These are phyloP conservation scores for Carollia perspicillata DNA, from an alignment of 2,113 vertebrate genomes.

Conservation along the genomic window DNA sequence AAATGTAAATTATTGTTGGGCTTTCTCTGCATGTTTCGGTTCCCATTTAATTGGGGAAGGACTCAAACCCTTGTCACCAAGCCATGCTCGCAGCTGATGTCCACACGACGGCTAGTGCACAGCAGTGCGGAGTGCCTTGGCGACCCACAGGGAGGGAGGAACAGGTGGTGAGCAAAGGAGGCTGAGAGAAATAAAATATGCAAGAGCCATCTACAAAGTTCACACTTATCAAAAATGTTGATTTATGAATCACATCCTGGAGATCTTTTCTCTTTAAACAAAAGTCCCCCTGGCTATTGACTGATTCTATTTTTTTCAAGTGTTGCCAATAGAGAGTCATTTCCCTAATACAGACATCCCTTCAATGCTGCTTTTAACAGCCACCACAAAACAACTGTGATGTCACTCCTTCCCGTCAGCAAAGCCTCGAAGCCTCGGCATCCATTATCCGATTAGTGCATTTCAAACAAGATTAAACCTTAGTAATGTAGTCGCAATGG, in stretches of 20 bases:
- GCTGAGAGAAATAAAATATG: not conserved
- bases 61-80: not conserved
- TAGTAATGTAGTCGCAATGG: not conserved
- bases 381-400: not conserved
- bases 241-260: not conserved
- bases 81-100: not conserved
- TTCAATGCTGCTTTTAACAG: not conserved
- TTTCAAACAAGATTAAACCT: constrained; percentile 45
- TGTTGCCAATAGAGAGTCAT: not conserved
- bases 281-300: not conserved
- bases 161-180: not conserved
- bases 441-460: not conserved
- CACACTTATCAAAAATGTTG: not conserved
- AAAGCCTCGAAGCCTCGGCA: not conserved
- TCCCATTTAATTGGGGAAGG: not conserved
- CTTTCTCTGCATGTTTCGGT: not conserved
- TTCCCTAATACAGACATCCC: not conserved
- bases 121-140: not conserved
- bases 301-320: not conserved
- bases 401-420: not conserved
- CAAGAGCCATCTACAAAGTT: not conserved
- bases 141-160: not conserved
- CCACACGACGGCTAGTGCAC: not conserved
- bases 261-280: not conserved
- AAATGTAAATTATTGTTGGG: not conserved